Base-by-base conservation (phyloP, 2,888 invertebrate species). In the Lochmaea capreae region DNA sequence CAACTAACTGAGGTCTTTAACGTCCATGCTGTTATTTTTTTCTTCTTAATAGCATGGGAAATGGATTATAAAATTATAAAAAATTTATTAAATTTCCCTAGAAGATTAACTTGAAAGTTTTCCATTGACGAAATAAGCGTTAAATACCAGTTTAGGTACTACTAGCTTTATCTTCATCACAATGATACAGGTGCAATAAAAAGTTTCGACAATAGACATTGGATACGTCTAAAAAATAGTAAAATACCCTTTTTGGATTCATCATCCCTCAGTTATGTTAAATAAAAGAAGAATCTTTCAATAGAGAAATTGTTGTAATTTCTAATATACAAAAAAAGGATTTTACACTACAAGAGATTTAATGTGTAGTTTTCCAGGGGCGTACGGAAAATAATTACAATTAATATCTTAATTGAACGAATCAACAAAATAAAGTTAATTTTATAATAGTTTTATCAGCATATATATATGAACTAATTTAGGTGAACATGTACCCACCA, bases 401-500 rank as follows among this genome's bases (percentile, higher is more conserved):
- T 39, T 39, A 9, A 39, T 39, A 39, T 39, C 9, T 39, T 9
- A 8, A 39, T 39, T 39, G 3, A 22, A 22, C 22, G 22, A 22
- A 22, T 22, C 22, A 58, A 11, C 1, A 49, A 4, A 43, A 43
- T 2, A 4, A 6, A 46, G 12, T 11, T 11, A 46, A 46, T 14
- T 46, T 12, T 14, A 4, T 46, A 46, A 46, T 18, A 16, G 10
- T 54, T 54, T 61, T 61, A 61, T 61, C 39, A 61, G 16, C 18
- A 58, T 18, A 12, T 11, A 6, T n/a, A n/a, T n/a, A n/a, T 22
- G 1, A 58, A 58, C 14, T 81, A 76, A 79, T 78, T 73, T 82
- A 83, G 84, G 84, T 84, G 74, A 79, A 79, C 54, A 14, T 66
- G 66, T 57, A 65, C 42, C 49, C 49, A 67, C 33, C 42, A 12